These are phyloP conservation scores for Lagopus muta DNA, from an alignment of 2,113 vertebrate genomes.

Conservation along the genomic window DNA sequence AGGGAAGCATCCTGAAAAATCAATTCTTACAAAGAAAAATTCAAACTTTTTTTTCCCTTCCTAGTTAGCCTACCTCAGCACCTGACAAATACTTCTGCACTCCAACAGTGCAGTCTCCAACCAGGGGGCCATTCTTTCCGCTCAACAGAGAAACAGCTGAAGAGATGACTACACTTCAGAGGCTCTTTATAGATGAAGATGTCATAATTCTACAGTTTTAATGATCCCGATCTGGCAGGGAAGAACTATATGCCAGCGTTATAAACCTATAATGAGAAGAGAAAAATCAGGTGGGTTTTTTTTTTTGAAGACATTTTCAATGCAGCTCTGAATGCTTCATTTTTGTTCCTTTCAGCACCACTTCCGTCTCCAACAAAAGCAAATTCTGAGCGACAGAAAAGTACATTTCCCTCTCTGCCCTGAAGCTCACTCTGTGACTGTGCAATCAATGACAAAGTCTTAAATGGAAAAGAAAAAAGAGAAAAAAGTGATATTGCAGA, in stretches of 20 bases:
- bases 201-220: background rate
- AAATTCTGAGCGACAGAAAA: conserved; percentile 66
- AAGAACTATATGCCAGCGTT: background rate
- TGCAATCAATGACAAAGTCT: conserved; percentile 48
- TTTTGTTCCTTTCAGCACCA: conserved; percentile 57
- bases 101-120: background rate
- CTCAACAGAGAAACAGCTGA: background rate
- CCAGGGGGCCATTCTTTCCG: background rate
- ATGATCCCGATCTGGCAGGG: conserved; percentile 17
- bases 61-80: background rate
- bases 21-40: background rate
- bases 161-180: background rate
- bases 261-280: background rate
- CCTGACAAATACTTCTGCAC: background rate
- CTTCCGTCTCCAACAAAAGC: conserved; percentile 47
- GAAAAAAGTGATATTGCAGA: background rate
- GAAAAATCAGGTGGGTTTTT: background rate
- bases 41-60: background rate
- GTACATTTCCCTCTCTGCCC: conserved; percentile 66
- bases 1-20: background rate
- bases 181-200: background rate
- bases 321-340: conserved; percentile 35
- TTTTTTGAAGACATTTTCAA: background rate
- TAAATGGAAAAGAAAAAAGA: background rate
- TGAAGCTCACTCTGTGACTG: conserved; percentile 52